phyloP scores from a whole-genome alignment of 2,888 invertebrate genomes.

The Amphipyra berbera region DNA sequence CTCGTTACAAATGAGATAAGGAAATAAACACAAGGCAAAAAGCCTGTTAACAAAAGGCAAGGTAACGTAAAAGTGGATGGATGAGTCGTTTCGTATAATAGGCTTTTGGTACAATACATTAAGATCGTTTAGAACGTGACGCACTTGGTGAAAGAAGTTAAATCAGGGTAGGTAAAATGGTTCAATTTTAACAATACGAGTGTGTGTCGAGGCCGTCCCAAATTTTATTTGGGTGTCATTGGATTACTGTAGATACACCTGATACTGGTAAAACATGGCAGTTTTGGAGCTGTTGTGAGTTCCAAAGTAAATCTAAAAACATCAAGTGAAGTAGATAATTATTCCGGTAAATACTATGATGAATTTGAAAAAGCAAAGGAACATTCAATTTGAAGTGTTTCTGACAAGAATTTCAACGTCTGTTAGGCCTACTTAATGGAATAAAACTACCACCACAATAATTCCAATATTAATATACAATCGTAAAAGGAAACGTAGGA shows the following conservation, averaged over 20 bases:
- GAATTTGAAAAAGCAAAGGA: too few relatives aligned
- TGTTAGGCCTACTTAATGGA: too few relatives aligned
- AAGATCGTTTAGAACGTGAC: conserved; percentile 37
- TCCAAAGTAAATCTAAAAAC: too few relatives aligned
- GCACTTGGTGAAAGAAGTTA: conserved; percentile 25
- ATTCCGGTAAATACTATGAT: too few relatives aligned
- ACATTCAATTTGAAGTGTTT: neutral
- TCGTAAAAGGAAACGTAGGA: neutral
- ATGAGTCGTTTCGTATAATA: conserved; percentile 41
- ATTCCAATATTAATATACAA: too few relatives aligned
- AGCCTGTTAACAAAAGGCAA: conserved; percentile 32
- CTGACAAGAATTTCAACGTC: neutral
- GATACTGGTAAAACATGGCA: too few relatives aligned
- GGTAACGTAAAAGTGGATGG: conserved; percentile 33
- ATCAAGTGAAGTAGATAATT: too few relatives aligned
- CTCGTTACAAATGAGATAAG: conserved; percentile 25
- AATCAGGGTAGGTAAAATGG: conserved; percentile 17
- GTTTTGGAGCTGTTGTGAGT: too few relatives aligned
- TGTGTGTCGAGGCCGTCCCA: neutral
- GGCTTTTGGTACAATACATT: conserved; percentile 39
- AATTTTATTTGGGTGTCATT: neutral
- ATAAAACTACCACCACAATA: too few relatives aligned
- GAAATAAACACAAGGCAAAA: conserved; percentile 36
- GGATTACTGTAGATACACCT: neutral
- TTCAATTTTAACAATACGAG: conserved; percentile 7